These are phyloP conservation scores for Zaprionus ornatus DNA, from an alignment of 1,140 invertebrate species.

Conservation along the genomic window DNA sequence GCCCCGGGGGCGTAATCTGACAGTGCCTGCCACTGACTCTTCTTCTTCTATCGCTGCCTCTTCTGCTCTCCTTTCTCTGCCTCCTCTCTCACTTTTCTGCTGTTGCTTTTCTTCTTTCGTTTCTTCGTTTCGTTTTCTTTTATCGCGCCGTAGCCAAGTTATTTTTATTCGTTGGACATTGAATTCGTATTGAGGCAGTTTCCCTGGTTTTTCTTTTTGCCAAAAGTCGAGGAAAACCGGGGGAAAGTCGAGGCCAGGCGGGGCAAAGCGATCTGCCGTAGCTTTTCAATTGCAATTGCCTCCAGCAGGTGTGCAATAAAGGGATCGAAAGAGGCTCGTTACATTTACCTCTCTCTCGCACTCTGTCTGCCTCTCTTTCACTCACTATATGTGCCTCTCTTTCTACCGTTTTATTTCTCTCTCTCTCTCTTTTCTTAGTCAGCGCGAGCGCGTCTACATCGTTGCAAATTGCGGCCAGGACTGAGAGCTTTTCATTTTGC, in stretches of 20 bases:
- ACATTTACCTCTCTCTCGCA: not conserved
- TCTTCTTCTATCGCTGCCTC: slow-evolving; percentile 20
- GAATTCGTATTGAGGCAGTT: slow-evolving; percentile 62
- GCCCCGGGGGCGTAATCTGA: slow-evolving; percentile 53
- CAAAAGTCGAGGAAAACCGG: not conserved
- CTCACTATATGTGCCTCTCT: not conserved
- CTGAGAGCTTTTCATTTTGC: slow-evolving; percentile 79
- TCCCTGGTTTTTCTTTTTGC: slow-evolving; percentile 24
- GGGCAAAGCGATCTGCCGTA: not conserved
- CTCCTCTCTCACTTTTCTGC: slow-evolving; percentile 14
- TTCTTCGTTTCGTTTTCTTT: slow-evolving; percentile 57
- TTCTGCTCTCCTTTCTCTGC: slow-evolving; percentile 24
- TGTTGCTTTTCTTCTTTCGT: slow-evolving; percentile 14
- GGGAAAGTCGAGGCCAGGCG: not conserved
- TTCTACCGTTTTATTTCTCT: not conserved
- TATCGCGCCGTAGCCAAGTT: slow-evolving; percentile 47
- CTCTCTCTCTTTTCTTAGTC: not conserved
- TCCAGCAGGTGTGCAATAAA: not conserved
- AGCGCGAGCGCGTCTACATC: slow-evolving; percentile 75
- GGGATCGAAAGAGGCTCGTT: not conserved
- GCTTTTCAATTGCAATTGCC: not conserved
- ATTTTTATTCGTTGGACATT: slow-evolving; percentile 81
- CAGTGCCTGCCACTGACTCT: not conserved
- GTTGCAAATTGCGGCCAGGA: slow-evolving; percentile 83
- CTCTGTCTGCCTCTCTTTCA: not conserved